phyloP scores from a whole-genome alignment of 2,888 invertebrate species.

The Subacronicta megacephala region DNA sequence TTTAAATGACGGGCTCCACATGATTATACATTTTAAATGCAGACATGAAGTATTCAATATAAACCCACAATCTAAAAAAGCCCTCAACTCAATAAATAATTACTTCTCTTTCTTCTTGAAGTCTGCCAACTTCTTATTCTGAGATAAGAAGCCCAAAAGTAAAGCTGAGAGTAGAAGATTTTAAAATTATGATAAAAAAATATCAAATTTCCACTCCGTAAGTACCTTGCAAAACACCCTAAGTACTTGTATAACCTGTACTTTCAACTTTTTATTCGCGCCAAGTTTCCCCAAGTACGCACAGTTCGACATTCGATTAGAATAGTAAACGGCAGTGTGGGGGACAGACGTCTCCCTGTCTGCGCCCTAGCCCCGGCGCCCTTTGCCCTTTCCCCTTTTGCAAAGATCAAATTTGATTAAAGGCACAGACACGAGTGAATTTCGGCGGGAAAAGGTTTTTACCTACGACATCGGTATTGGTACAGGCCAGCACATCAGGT shows the following conservation, averaged over 20 bases:
- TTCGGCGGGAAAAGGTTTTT: conserved; percentile 39
- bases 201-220: neutral
- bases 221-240: conserved; percentile 13
- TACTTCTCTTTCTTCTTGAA: no score
- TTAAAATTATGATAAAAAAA: neutral
- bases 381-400: conserved; percentile 73
- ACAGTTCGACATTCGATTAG: conserved; percentile 63
- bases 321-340: conserved; percentile 64
- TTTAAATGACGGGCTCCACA: no score
- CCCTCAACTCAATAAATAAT: no score
- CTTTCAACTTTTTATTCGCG: conserved; percentile 51
- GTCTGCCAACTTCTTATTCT: no score
- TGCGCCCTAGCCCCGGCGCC: conserved; percentile 63
- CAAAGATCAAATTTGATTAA: conserved; percentile 62
- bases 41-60: no score
- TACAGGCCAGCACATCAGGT: no score
- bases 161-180: no score
- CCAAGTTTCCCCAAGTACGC: conserved; percentile 44
- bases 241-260: conserved; percentile 17
- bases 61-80: no score
- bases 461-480: conserved; percentile 2
- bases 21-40: no score
- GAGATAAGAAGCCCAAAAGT: no score
- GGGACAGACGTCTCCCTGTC: conserved; percentile 65
- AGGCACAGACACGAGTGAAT: conserved; percentile 29